These are phyloP conservation scores for Drosophila colorata DNA, from an alignment of 2,888 invertebrate genomes.

Conservation along the genomic window DNA sequence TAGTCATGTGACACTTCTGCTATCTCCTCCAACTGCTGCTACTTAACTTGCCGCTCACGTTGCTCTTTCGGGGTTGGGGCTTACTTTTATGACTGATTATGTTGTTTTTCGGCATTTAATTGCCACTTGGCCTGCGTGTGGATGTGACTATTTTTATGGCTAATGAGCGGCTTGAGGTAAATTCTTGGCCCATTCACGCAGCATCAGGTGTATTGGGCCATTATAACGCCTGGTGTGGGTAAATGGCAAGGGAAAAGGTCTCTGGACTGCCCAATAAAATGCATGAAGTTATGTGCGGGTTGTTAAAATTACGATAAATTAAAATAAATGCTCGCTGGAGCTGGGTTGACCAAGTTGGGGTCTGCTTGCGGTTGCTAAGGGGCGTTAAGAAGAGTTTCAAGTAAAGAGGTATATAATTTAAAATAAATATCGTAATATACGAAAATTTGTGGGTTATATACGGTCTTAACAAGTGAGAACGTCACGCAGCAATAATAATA, in stretches of 20 bases:
- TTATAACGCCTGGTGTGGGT: conserved; percentile 21
- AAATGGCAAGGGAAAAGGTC: conserved; percentile 11
- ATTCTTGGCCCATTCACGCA: conserved; percentile 39
- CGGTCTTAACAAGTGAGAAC: too few species aligned
- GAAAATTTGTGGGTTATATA: background rate
- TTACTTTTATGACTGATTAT: conserved; percentile 74
- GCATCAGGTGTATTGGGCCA: conserved; percentile 57
- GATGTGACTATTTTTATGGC: conserved; percentile 77
- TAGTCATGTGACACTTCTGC: conserved; percentile 71
- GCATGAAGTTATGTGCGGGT: conserved; percentile 38
- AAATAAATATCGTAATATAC: background rate
- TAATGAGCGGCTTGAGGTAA: conserved; percentile 69
- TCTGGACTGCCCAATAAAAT: conserved; percentile 58
- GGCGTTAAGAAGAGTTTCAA: background rate
- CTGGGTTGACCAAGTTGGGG: background rate
- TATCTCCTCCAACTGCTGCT: conserved; percentile 24
- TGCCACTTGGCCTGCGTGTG: conserved; percentile 66
- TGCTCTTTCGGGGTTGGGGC: conserved; percentile 19
- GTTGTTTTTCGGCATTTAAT: conserved; percentile 75
- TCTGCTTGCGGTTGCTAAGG: background rate
- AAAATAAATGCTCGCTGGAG: conserved; percentile 42
- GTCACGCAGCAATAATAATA: too few species aligned
- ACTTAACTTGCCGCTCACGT: conserved; percentile 68
- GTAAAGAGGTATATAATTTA: background rate
- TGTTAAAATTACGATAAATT: conserved; percentile 54